Conservation (phyloP, 2,113 vertebrate genomes). For the Bubalus kerabau region DNA sequence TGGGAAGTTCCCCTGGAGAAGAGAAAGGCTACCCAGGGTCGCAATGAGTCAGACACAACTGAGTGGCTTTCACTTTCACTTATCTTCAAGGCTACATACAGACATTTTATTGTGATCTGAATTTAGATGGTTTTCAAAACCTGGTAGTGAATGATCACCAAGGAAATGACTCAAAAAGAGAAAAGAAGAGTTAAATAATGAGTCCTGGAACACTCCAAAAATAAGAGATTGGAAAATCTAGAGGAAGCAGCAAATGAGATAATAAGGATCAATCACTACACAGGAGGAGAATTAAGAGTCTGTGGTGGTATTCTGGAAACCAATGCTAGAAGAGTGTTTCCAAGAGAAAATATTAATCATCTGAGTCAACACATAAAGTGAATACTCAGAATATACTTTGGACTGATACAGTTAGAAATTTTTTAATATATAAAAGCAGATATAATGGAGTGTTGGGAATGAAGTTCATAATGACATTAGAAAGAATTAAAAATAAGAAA, state of each 20-base stretch:
- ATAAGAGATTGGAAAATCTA: neutral
- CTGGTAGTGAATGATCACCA: neutral
- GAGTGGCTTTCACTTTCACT: neutral
- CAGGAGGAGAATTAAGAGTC: neutral
- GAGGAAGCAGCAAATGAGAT: neutral
- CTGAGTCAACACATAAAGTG: neutral
- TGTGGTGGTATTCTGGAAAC: neutral
- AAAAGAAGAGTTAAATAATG: neutral
- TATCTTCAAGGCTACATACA: neutral
- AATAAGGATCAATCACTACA: neutral
- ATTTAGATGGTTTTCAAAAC: neutral
- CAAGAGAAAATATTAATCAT: neutral
- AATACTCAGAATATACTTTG: neutral
- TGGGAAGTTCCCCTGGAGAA: neutral
- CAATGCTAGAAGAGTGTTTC: neutral
- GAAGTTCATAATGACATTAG: neutral
- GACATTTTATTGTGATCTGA: neutral
- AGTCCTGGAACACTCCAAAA: neutral
- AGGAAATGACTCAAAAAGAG: neutral
- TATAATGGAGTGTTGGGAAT: neutral
- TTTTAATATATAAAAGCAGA: neutral
- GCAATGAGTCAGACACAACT: neutral
- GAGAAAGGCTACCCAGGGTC: neutral
- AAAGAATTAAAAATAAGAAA: neutral
- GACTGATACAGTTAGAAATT: neutral